These are phyloP conservation scores for Macrosiphum euphorbiae DNA, from an alignment of 2,888 invertebrate species.

Conservation along the genomic window DNA sequence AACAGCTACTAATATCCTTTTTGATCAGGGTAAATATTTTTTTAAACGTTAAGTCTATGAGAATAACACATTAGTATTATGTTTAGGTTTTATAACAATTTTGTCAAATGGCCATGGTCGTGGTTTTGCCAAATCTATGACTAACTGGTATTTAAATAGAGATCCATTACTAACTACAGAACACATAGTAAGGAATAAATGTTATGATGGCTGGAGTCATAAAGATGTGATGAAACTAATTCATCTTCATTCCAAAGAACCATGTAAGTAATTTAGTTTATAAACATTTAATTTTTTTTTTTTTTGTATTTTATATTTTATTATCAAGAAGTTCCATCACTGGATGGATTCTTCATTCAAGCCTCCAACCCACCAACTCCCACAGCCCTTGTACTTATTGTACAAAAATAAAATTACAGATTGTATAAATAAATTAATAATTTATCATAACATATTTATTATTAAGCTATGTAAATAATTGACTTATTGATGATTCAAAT, in stretches of 20 bases:
- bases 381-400: too few relatives aligned
- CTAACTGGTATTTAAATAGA: conserved; percentile 62
- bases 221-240: conserved; percentile 61
- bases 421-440: too few relatives aligned
- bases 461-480: neutral
- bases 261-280: conserved; percentile 61
- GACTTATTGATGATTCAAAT: neutral
- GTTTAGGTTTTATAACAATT: conserved; percentile 26
- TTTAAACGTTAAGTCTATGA: neutral
- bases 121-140: conserved; percentile 59
- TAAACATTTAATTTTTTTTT: neutral
- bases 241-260: conserved; percentile 53
- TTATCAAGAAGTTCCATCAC: too few relatives aligned
- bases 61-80: conserved; percentile 23
- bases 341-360: too few relatives aligned
- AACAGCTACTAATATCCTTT: neutral
- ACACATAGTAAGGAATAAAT: conserved; percentile 42
- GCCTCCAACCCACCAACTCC: too few relatives aligned
- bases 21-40: conserved; percentile 36
- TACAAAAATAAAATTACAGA: too few relatives aligned
- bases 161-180: conserved; percentile 61
- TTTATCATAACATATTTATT: too few relatives aligned
- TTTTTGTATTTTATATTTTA: too few relatives aligned
- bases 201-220: conserved; percentile 56
- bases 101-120: conserved; percentile 32